Base-by-base conservation (phyloP, 2,888 invertebrate species). In the Dolomedes plantarius region DNA sequence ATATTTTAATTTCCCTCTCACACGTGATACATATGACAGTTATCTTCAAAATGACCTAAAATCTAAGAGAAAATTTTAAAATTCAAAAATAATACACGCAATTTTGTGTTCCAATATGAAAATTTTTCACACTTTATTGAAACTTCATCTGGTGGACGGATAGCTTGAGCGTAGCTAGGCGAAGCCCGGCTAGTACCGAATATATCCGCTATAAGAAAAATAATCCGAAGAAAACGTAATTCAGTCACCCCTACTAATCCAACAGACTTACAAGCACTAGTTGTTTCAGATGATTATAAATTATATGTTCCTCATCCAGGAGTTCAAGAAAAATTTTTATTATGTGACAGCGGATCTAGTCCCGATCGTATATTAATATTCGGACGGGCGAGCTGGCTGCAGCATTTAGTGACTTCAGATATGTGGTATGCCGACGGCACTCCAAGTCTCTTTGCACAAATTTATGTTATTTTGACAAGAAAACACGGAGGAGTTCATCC, bases 371-470 rank as follows among this genome's bases (percentile, higher is more conserved):
- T 67, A 27, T 67, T 31, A 19, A 67, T 67, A 16, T 67, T 67
- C 31, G 32, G 67, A n/a, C 9, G 31, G 9, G 5, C 13, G 32
- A 67, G 29, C n/a, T 67, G 32, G 32, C 67, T 67, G 67, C 31
- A 67, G 28, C n/a, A 67, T 67, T 67, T 67, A 11, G 6, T 67
- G 29, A 67, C 67, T 67, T 31, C 1, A n/a, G 19, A 62, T 62
- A 31, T 29, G 7, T 31, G 31, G 29, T 31, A 32, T 27, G 41
- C 79, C 0, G 85, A 85, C 32, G 78, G 78, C 13, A 78, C 36
- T 13, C 85, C 85, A 16, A 3, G 1, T 23, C 46, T 46, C 29
- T 78, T 78, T 56, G n/a, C 39, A 13, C 78, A 78, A 32, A 28
- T 68, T 36, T 78, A 69, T 36, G 69, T 69, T 3, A 46, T 69